These are phyloP conservation scores for Coptodon rendalli DNA, from an alignment of 2,113 vertebrate species.

Conservation along the genomic window DNA sequence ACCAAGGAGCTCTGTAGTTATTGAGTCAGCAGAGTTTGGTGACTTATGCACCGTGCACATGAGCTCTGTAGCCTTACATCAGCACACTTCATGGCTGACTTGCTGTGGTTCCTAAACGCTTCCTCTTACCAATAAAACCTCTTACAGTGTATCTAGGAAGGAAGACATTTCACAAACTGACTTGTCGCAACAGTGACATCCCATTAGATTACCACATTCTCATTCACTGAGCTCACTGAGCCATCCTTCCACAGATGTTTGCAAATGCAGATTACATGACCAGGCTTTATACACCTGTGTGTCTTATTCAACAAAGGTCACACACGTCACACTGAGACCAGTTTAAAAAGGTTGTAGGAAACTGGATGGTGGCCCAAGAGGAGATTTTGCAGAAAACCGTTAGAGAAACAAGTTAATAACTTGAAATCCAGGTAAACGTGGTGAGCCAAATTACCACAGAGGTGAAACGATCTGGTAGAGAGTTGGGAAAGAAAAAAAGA, in stretches of 20 bases:
- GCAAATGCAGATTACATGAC: neutral
- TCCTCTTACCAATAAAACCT: neutral
- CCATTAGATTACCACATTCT: neutral
- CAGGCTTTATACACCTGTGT: neutral
- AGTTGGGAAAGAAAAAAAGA: neutral
- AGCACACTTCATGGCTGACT: neutral
- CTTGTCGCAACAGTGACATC: neutral
- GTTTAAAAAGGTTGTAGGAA: neutral
- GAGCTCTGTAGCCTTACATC: neutral
- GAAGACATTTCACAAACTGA: neutral
- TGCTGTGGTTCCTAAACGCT: neutral
- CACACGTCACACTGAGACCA: neutral
- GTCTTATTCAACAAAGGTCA: neutral
- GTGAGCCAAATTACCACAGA: rapidly evolving
- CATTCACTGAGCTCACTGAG: neutral
- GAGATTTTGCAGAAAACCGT: neutral
- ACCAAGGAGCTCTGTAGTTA: neutral
- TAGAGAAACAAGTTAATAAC: neutral
- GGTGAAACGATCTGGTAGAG: neutral
- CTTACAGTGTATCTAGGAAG: neutral
- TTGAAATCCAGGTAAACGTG: neutral
- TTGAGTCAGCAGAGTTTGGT: neutral
- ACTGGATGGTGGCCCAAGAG: neutral
- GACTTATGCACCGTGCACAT: neutral
- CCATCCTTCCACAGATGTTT: neutral